phyloP scores from a whole-genome alignment of 2,888 invertebrate species.

The Alsophila aescularia region DNA sequence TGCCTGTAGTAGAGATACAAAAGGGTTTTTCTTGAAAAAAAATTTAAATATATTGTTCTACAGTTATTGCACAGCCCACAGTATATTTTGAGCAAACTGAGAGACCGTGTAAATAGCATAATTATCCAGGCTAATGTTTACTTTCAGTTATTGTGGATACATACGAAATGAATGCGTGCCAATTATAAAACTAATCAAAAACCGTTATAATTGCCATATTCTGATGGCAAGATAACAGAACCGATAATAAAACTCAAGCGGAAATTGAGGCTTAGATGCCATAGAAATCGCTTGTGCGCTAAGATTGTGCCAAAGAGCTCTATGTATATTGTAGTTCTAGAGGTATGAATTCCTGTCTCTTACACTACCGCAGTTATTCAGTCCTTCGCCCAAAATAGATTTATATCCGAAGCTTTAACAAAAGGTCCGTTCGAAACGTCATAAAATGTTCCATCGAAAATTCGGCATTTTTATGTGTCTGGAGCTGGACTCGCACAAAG shows the following conservation, averaged over 20 bases:
- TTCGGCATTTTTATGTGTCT: slow-evolving; percentile 75
- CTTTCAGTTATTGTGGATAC: too few relatives aligned
- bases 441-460: slow-evolving; percentile 60
- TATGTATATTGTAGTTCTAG: background rate
- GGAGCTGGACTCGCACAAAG: slow-evolving; percentile 75
- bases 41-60: too few relatives aligned
- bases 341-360: slow-evolving; percentile 1
- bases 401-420: slow-evolving; percentile 39
- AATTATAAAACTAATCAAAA: background rate
- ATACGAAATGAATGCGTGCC: background rate
- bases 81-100: too few relatives aligned
- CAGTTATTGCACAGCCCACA: too few relatives aligned
- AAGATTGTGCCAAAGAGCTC: background rate
- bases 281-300: background rate
- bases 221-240: background rate
- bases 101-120: too few relatives aligned
- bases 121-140: too few relatives aligned
- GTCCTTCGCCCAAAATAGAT: slow-evolving; percentile 28
- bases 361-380: slow-evolving; percentile 17
- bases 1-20: too few relatives aligned
- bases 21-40: too few relatives aligned
- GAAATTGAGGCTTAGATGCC: background rate
- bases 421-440: slow-evolving; percentile 57
- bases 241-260: background rate
- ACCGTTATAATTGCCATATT: background rate